A percentile compares a stretch with the other conserved stretches of the same genome.
Conservation (phyloP, 2,113 vertebrate genomes). For the Phyllopteryx taeniolatus region DNA sequence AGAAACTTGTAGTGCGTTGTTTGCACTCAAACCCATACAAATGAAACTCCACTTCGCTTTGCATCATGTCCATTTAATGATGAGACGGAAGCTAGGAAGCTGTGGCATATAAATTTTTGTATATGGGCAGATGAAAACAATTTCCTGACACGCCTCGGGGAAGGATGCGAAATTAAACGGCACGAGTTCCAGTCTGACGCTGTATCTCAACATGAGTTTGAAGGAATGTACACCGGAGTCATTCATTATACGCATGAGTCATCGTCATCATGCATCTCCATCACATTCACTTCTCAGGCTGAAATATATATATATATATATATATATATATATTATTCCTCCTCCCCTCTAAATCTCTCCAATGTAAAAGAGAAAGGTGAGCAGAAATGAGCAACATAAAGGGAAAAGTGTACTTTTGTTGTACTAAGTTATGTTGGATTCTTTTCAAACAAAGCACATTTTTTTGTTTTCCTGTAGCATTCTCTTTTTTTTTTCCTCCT, state of each 20-base stretch:
- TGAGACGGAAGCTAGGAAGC: constrained; percentile 1
- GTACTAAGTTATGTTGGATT: not conserved
- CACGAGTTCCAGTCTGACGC: constrained; percentile 39
- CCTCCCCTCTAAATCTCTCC: not conserved
- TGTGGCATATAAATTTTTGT: not conserved
- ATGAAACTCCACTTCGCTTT: not conserved
- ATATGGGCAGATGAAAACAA: constrained; percentile 23
- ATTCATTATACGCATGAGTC: constrained; percentile 60
- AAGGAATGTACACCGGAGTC: constrained; percentile 30
- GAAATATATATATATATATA: constrained; percentile 45
- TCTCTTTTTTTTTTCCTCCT: no score
- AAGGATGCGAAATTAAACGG: constrained; percentile 49
- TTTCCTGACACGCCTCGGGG: constrained; percentile 20
- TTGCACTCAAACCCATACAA: not conserved
- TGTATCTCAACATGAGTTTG: constrained; percentile 26
- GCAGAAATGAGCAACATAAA: not conserved
- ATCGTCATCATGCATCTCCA: constrained; percentile 38
- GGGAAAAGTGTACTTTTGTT: not conserved
- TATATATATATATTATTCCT: constrained; percentile 23
- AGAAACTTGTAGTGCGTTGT: not conserved
- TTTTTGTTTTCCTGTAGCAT: constrained; percentile 8
- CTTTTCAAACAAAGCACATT: constrained; percentile 11
- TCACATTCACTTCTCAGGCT: constrained; percentile 45
- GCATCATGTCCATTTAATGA: constrained; percentile 4
- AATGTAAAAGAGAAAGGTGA: not conserved